These are phyloP conservation scores for Apodemus agrarius DNA, from an alignment of 2,797 vertebrate genomes.

Conservation along the genomic window DNA sequence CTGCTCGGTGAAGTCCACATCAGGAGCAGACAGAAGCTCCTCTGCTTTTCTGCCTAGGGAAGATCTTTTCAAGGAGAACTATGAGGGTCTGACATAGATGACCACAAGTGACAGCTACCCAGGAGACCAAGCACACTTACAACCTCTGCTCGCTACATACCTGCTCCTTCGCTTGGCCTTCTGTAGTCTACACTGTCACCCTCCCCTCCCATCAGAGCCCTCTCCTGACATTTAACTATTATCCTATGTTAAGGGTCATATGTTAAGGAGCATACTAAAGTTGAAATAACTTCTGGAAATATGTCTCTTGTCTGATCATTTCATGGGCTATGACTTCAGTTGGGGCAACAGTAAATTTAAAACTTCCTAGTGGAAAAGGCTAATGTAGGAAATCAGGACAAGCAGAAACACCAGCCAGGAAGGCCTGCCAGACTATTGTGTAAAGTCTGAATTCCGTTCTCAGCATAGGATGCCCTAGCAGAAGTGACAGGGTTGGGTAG, in stretches of 20 bases:
- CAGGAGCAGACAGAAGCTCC: not conserved
- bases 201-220: no score
- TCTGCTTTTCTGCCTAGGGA: not conserved
- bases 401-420: not conserved
- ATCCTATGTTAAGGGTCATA: no score
- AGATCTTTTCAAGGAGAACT: not conserved
- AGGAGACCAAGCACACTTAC: not conserved
- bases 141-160: not conserved
- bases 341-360: not conserved
- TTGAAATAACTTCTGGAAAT: not conserved
- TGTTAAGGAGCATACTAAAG: not conserved
- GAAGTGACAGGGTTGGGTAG: not conserved
- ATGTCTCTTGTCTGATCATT: not conserved
- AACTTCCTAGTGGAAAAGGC: no score
- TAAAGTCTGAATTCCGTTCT: not conserved
- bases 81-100: not conserved
- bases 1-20: not conserved
- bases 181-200: not conserved
- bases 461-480: not conserved
- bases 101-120: not conserved
- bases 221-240: not conserved
- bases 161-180: not conserved
- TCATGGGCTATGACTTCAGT: not conserved
- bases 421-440: fast-evolving
- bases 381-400: not conserved